phyloP scores from a whole-genome alignment of 2,113 vertebrate genomes.

The Tamias sibiricus region DNA sequence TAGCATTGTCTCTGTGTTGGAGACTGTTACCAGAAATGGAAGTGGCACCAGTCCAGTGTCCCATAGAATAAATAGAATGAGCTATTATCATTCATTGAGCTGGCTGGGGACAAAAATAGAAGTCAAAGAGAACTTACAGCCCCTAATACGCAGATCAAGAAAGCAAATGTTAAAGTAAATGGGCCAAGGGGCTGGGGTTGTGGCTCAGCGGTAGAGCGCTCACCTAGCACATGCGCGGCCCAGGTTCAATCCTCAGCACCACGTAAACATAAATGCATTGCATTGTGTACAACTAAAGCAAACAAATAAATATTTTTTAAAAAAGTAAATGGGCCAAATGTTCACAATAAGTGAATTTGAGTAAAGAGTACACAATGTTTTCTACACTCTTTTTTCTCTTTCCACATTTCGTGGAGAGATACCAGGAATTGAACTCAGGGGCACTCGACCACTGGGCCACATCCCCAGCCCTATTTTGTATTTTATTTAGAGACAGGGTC shows the following conservation, averaged over 20 bases:
- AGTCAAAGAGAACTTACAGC: background rate
- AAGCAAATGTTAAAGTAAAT: background rate
- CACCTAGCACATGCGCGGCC: too few relatives aligned
- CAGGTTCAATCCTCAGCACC: too few relatives aligned
- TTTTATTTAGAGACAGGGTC: too few relatives aligned
- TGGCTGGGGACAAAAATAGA: background rate
- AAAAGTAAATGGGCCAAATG: background rate
- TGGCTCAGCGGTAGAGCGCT: too few relatives aligned
- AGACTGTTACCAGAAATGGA: background rate
- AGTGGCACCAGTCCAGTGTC: background rate
- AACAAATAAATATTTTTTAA: too few relatives aligned
- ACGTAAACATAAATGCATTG: too few relatives aligned
- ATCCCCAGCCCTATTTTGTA: too few relatives aligned
- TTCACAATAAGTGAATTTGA: background rate
- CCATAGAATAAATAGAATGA: background rate
- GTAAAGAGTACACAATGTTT: background rate
- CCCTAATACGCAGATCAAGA: background rate
- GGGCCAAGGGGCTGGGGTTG: too few relatives aligned
- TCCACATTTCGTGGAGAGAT: too few relatives aligned
- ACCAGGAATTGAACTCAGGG: too few relatives aligned
- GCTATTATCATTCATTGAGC: background rate
- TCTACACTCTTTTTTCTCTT: background rate
- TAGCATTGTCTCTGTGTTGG: background rate
- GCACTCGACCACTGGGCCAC: too few relatives aligned
- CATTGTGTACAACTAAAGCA: too few relatives aligned